These are phyloP conservation scores for Priocnemis perturbator DNA, from an alignment of 2,888 invertebrate species.

Conservation along the genomic window DNA sequence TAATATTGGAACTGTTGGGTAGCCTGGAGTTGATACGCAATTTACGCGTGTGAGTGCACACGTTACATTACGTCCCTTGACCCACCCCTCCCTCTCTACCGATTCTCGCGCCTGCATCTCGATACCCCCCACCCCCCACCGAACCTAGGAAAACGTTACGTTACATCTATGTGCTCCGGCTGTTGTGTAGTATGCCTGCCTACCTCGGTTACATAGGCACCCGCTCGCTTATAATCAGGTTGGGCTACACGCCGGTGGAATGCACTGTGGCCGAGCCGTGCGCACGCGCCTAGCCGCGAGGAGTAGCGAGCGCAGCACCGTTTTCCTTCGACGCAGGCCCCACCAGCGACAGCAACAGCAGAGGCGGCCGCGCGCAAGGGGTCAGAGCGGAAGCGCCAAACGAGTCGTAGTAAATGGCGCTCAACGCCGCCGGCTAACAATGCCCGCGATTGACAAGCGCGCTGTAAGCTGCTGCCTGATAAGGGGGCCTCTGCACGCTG, in stretches of 20 bases:
- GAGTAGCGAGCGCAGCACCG: slow-evolving; percentile 34
- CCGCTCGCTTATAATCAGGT: slow-evolving; percentile 31
- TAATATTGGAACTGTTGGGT: slow-evolving; percentile 26
- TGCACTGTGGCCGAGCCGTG: slow-evolving; percentile 34
- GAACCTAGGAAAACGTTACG: neutral
- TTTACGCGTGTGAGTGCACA: slow-evolving; percentile 25
- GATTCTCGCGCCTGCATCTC: slow-evolving; percentile 1
- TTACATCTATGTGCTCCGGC: neutral
- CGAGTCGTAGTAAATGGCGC: slow-evolving; percentile 35
- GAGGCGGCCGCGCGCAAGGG: slow-evolving; percentile 23
- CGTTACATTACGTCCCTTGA: slow-evolving; percentile 27
- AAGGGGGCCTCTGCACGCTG: slow-evolving; percentile 2
- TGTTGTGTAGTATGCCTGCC: slow-evolving; percentile 7
- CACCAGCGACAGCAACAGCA: slow-evolving; percentile 9
- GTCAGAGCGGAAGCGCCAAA: slow-evolving; percentile 46
- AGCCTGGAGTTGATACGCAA: slow-evolving; percentile 23
- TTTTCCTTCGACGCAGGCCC: slow-evolving; percentile 46
- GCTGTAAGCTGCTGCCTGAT: slow-evolving; percentile 17
- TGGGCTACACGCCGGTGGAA: slow-evolving; percentile 36
- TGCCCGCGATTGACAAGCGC: slow-evolving; percentile 37
- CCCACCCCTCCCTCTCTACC: slow-evolving; percentile 10
- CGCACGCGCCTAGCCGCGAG: slow-evolving; percentile 30
- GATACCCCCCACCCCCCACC: no score
- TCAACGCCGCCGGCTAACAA: slow-evolving; percentile 17
- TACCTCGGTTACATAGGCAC: slow-evolving; percentile 22